phyloP scores from a whole-genome alignment of 2,888 invertebrate genomes.

The Beris chalybata region DNA sequence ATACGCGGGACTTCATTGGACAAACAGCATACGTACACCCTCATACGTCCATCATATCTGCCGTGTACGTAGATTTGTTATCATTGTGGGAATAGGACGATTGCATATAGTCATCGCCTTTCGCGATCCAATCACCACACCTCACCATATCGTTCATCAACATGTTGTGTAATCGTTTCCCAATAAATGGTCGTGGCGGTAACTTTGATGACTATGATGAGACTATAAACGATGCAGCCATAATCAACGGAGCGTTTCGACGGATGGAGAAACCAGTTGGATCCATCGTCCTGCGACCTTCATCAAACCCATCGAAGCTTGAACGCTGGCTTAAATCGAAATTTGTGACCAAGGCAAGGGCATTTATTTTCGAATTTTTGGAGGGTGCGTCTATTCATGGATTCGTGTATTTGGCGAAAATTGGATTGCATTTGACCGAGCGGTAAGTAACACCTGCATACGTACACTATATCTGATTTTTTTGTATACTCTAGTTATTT shows the following conservation, averaged over 20 bases:
- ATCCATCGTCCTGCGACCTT: no score
- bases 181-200: slow-evolving; percentile 19
- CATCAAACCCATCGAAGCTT: not conserved
- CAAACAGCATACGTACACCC: no score
- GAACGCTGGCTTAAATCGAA: slow-evolving; percentile 28
- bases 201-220: slow-evolving; percentile 12
- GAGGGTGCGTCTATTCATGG: slow-evolving; percentile 55
- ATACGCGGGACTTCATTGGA: no score
- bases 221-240: not conserved
- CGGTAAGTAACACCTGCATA: slow-evolving; percentile 46
- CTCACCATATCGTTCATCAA: slow-evolving; percentile 20
- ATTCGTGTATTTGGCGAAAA: slow-evolving; percentile 52
- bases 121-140: not conserved
- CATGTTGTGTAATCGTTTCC: slow-evolving; percentile 41
- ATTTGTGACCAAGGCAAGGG: slow-evolving; percentile 45
- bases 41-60: no score
- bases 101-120: not conserved
- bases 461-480: not conserved
- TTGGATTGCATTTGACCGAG: slow-evolving; percentile 51
- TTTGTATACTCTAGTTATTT: slow-evolving; percentile 1
- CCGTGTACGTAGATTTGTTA: not conserved
- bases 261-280: not conserved
- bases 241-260: slow-evolving; percentile 2
- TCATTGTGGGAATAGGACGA: not conserved
- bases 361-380: slow-evolving; percentile 52